Conservation (phyloP, 2,113 vertebrate genomes). For the Blennius ocellaris region DNA sequence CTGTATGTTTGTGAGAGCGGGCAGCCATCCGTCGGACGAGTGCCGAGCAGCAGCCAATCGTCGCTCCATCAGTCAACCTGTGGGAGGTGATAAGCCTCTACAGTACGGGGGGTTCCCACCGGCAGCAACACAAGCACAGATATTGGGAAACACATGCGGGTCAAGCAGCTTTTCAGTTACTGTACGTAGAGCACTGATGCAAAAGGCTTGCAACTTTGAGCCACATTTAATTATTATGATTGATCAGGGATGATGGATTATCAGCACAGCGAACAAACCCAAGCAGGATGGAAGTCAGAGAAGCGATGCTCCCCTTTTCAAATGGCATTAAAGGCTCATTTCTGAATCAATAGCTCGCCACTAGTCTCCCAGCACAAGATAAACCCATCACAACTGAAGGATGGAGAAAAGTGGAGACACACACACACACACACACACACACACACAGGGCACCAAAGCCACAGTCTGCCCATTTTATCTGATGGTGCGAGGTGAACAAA, state of each 20-base stretch:
- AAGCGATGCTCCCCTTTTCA: slow-evolving; percentile 50
- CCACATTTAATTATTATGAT: slow-evolving; percentile 11
- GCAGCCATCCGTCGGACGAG: slow-evolving; percentile 32
- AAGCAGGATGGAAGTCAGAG: slow-evolving; percentile 39
- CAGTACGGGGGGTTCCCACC: slow-evolving; percentile 48
- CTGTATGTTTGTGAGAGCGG: slow-evolving; percentile 60
- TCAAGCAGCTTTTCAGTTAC: slow-evolving; percentile 28
- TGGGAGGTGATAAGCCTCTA: slow-evolving; percentile 65
- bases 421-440: not conserved
- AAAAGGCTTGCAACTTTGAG: not conserved
- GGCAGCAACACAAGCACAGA: slow-evolving; percentile 41
- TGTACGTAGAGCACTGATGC: not conserved
- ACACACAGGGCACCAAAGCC: slow-evolving; percentile 34
- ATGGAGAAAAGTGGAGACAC: slow-evolving; percentile 45
- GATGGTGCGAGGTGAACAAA: slow-evolving; percentile 69
- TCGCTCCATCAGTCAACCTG: slow-evolving; percentile 55
- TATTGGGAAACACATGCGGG: slow-evolving; percentile 27
- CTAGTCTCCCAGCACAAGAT: slow-evolving; percentile 71
- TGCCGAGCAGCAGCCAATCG: slow-evolving; percentile 49
- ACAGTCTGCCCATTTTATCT: slow-evolving; percentile 68
- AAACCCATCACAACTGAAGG: slow-evolving; percentile 69
- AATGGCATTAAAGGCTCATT: slow-evolving; percentile 79
- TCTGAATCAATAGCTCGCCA: slow-evolving; percentile 74
- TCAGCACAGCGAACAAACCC: slow-evolving; percentile 25
- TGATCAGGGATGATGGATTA: slow-evolving; percentile 32